Evolutionary conservation across 92 coral and sea anemone species (phyloP).

Genomic region (Palythoa heliodiscus): DNA sequence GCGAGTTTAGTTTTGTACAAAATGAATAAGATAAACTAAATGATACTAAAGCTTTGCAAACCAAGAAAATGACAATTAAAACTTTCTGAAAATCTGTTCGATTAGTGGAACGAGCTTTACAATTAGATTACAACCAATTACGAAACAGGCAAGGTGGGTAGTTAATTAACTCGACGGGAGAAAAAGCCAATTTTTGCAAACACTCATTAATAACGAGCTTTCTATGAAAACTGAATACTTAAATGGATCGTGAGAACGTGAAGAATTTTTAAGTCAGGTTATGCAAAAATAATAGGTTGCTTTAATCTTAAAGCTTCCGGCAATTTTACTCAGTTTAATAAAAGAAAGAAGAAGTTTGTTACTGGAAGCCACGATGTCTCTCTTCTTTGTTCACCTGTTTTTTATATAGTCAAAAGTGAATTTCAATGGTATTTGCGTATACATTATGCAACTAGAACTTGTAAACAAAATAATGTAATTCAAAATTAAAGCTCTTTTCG

Average conservation of each 20-base stretch:
- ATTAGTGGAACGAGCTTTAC: constrained; percentile 26
- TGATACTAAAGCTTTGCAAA: background rate
- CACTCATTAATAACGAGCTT: constrained; percentile 62
- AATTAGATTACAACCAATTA: constrained; percentile 22
- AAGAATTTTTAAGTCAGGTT: background rate
- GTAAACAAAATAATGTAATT: constrained; percentile 40
- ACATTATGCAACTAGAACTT: background rate
- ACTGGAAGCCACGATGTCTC: background rate
- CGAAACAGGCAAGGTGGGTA: background rate
- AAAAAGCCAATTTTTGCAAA: constrained; percentile 52
- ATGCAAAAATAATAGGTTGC: too few relatives aligned
- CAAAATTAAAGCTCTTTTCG: background rate
- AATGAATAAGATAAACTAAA: background rate
- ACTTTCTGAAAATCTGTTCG: background rate
- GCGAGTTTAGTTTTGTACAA: background rate
- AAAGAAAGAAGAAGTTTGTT: background rate
- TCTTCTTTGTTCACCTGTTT: background rate
- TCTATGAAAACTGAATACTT: constrained; percentile 18
- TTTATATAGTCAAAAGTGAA: background rate
- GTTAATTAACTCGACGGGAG: constrained; percentile 49
- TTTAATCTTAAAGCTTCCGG: background rate
- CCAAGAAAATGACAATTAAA: constrained; percentile 11
- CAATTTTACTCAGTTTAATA: background rate
- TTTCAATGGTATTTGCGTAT: constrained; percentile 24
- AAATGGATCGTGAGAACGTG: background rate